Conservation (phyloP, 2,888 invertebrate genomes). For the Aromia moschata region DNA sequence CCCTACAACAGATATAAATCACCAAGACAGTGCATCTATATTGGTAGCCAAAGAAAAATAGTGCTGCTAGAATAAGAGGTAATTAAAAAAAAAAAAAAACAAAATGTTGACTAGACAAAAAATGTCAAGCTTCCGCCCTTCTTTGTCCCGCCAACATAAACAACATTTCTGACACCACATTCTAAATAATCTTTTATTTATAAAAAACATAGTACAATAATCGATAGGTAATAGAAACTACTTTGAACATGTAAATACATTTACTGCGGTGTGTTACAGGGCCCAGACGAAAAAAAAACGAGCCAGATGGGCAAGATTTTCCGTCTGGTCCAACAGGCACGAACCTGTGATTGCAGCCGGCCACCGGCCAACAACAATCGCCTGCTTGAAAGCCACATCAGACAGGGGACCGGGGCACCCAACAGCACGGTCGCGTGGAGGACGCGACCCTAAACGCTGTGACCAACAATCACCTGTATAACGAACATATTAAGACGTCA, state of each 20-base stretch:
- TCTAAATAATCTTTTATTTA: slow-evolving; percentile 27
- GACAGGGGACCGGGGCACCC: slow-evolving; percentile 71
- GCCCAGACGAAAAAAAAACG: slow-evolving; percentile 40
- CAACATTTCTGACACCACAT: neutral
- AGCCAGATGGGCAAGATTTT: slow-evolving; percentile 23
- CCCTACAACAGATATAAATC: no score
- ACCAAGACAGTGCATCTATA: no score
- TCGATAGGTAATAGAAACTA: slow-evolving; percentile 40
- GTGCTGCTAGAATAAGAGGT: no score
- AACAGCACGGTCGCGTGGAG: slow-evolving; percentile 56
- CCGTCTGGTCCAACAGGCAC: slow-evolving; percentile 48
- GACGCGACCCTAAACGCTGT: slow-evolving; percentile 50
- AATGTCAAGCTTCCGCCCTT: no score
- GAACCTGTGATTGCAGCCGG: slow-evolving; percentile 50
- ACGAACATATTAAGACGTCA: neutral
- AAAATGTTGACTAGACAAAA: slow-evolving; percentile 2
- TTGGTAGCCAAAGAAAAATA: no score
- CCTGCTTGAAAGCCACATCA: slow-evolving; percentile 60
- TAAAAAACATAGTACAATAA: slow-evolving; percentile 34
- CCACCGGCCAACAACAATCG: slow-evolving; percentile 54
- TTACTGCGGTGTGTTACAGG: slow-evolving; percentile 52
- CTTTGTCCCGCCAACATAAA: neutral
- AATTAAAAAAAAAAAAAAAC: slow-evolving; percentile 3
- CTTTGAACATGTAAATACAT: slow-evolving; percentile 50
- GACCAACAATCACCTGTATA: slow-evolving; percentile 58